phyloP scores from a whole-genome alignment of 2,113 vertebrate genomes.

The Vulpes vulpes region DNA sequence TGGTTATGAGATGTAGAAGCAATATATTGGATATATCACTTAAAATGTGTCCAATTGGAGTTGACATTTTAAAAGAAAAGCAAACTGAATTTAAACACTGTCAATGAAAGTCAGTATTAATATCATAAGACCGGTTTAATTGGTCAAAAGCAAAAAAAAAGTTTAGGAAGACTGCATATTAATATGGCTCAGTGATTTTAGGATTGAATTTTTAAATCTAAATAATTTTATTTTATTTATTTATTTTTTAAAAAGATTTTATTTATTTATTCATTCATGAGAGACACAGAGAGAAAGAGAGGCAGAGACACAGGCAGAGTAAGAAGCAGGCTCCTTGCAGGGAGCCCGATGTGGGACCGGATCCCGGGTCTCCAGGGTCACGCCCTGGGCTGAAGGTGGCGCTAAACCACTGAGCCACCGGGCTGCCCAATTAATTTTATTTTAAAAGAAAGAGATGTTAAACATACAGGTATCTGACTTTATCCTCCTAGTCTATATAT shows the following conservation, averaged over 20 bases:
- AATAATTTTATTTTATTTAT: constrained; percentile 62
- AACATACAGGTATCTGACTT: background rate
- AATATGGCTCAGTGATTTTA: background rate
- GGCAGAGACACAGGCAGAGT: no score
- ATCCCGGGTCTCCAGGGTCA: no score
- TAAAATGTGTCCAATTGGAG: background rate
- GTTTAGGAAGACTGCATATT: background rate
- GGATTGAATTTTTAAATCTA: background rate
- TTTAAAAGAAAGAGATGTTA: constrained; percentile 69
- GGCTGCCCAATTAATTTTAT: constrained; percentile 34
- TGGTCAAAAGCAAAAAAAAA: constrained; percentile 5
- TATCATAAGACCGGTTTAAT: background rate
- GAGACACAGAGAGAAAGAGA: no score
- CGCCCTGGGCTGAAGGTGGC: no score
- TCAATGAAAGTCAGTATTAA: constrained; percentile 24
- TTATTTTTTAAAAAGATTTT: no score
- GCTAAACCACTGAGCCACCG: no score
- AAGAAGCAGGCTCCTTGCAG: no score
- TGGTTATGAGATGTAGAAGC: background rate
- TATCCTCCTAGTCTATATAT: background rate
- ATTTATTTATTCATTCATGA: no score
- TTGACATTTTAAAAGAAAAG: constrained; percentile 1
- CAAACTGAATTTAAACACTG: constrained; percentile 14
- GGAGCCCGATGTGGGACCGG: no score
- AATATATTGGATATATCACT: background rate